phyloP scores from a whole-genome alignment of 2,113 vertebrate genomes.

The Pelecanoides urinatrix region DNA sequence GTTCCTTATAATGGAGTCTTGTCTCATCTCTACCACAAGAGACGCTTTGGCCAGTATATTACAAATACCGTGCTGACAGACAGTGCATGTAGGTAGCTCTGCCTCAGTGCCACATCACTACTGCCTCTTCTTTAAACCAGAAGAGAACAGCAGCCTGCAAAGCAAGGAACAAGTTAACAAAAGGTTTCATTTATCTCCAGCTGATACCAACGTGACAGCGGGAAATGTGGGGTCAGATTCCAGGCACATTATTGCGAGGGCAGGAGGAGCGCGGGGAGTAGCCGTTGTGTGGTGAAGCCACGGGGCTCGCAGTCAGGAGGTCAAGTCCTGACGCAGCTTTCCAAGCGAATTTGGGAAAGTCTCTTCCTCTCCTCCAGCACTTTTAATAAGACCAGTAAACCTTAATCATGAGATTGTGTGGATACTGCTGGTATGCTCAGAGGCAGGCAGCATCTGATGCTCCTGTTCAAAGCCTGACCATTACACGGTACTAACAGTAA shows the following conservation, averaged over 20 bases:
- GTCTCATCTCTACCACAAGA: background rate
- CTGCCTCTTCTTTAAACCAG: background rate
- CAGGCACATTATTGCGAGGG: background rate
- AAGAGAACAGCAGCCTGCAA: background rate
- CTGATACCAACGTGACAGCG: slow-evolving; percentile 28
- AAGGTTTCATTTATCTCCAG: slow-evolving; percentile 44
- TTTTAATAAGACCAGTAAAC: background rate
- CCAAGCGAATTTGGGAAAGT: background rate
- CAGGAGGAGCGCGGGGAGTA: background rate
- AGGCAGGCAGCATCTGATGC: background rate
- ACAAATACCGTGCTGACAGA: background rate
- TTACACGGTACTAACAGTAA: background rate
- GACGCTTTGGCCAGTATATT: background rate
- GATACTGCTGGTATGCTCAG: background rate
- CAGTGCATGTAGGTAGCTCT: background rate
- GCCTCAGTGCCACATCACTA: background rate
- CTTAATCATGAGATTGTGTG: background rate
- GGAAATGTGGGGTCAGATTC: slow-evolving; percentile 24
- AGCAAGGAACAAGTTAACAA: slow-evolving; percentile 26
- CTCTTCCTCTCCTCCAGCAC: background rate
- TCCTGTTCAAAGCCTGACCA: background rate
- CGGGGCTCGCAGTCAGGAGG: background rate
- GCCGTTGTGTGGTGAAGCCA: background rate
- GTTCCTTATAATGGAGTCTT: background rate
- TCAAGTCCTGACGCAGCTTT: slow-evolving; percentile 25